These are phyloP conservation scores for Apodemia mormo DNA, from an alignment of 2,888 invertebrate genomes.

Conservation along the genomic window DNA sequence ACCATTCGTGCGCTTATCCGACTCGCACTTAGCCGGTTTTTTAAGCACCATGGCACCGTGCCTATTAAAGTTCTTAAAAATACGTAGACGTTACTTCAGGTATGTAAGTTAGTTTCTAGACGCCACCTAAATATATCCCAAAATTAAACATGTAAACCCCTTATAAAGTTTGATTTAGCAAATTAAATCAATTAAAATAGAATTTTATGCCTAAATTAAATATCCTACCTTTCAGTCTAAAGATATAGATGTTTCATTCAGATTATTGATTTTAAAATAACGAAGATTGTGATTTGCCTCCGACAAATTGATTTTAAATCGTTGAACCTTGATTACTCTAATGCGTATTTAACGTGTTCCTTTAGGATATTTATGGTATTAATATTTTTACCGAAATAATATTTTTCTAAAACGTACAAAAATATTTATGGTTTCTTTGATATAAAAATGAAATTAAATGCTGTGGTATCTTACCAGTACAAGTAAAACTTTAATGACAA, in stretches of 20 bases:
- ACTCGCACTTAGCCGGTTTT: too few species aligned
- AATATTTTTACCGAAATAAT: not conserved
- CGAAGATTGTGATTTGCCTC: conserved; percentile 47
- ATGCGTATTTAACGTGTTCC: conserved; percentile 42
- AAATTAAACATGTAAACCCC: too few species aligned
- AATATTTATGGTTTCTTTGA: not conserved
- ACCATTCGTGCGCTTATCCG: too few species aligned
- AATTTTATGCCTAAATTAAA: conserved; percentile 35
- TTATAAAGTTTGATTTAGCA: not conserved
- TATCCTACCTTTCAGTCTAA: conserved; percentile 36
- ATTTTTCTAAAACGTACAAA: not conserved
- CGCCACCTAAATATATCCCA: too few species aligned
- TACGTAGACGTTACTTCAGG: too few species aligned
- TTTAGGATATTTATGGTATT: not conserved
- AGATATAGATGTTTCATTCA: conserved; percentile 41
- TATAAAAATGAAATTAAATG: not conserved
- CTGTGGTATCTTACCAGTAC: not conserved
- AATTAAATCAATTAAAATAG: not conserved
- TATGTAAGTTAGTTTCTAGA: too few species aligned
- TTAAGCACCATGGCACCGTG: too few species aligned
- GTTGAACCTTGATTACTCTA: conserved; percentile 59
- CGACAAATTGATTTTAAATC: conserved; percentile 41
- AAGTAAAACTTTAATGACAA: not conserved
- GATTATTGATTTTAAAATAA: conserved; percentile 48
- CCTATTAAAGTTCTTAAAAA: too few species aligned